These are phyloP conservation scores for Scophthalmus maximus DNA, from an alignment of 2,113 vertebrate species.

Conservation along the genomic window DNA sequence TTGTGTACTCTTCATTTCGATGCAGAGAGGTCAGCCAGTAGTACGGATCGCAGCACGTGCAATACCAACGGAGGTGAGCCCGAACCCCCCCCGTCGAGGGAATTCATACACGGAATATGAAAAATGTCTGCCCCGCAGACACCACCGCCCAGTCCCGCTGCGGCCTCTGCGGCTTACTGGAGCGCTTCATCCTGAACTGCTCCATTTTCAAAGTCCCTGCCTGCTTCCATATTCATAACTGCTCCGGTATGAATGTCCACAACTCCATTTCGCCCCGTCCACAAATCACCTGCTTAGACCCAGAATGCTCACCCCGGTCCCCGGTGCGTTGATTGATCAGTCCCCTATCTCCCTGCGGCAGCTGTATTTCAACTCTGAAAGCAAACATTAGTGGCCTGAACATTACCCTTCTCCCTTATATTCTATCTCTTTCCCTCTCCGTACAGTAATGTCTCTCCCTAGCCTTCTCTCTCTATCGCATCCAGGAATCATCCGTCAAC, in stretches of 20 bases:
- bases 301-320: constrained; percentile 51
- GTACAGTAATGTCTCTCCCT: constrained; percentile 28
- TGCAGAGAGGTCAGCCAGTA: constrained; percentile 34
- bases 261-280: constrained; percentile 55
- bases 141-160: constrained; percentile 48
- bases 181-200: constrained; percentile 60
- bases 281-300: constrained; percentile 68
- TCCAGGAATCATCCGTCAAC: constrained; percentile 74
- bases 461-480: constrained; percentile 41
- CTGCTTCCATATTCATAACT: constrained; percentile 71
- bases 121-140: constrained; percentile 61
- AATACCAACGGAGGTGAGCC: constrained; percentile 51
- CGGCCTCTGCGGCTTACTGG: constrained; percentile 47
- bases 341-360: constrained; percentile 53
- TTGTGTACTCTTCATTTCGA: constrained; percentile 42
- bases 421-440: constrained; percentile 48
- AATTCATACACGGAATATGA: constrained; percentile 48
- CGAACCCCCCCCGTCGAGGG: constrained; percentile 18
- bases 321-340: constrained; percentile 67
- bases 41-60: constrained; percentile 45
- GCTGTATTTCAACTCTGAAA: constrained; percentile 78
- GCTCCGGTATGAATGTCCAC: constrained; percentile 61
- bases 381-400: constrained; percentile 71
- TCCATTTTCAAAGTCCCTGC: constrained; percentile 62
- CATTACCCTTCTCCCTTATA: constrained; percentile 54